A percentile compares a stretch with the other conserved stretches of the same genome.
Conservation (phyloP, 2,888 invertebrate species). For the Andrena haemorrhoa region DNA sequence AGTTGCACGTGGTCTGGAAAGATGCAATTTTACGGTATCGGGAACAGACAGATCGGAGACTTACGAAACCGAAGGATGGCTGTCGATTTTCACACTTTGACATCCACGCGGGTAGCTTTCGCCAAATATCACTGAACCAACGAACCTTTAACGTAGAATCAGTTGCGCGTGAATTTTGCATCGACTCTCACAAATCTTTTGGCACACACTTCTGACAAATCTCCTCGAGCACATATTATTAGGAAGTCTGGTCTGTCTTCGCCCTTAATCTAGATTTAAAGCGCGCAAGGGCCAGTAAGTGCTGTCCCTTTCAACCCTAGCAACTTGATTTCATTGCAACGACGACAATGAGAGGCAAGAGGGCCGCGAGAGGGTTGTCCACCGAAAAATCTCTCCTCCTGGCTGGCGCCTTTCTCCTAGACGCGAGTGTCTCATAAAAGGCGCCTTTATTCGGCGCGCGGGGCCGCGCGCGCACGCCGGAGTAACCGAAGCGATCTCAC, state of each 20-base stretch:
- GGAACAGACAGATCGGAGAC: no score
- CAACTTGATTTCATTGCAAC: conserved; percentile 36
- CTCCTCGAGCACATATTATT: neutral
- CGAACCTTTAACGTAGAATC: no score
- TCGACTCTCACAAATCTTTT: no score
- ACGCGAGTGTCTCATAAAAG: conserved; percentile 46
- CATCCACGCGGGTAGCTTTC: no score
- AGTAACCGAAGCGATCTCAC: conserved; percentile 27
- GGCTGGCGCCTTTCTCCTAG: conserved; percentile 11
- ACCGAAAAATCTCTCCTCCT: conserved; percentile 27
- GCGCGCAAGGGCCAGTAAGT: neutral
- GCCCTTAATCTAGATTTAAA: neutral
- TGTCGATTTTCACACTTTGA: no score
- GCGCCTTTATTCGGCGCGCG: conserved; percentile 57
- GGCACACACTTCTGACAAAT: neutral
- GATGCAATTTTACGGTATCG: conserved; percentile 1
- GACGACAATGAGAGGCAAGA: neutral
- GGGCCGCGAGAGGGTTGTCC: conserved; percentile 17
- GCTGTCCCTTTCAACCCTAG: conserved; percentile 23
- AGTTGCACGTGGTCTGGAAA: conserved; percentile 16
- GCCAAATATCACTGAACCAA: no score
- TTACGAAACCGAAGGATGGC: no score
- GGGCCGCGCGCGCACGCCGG: conserved; percentile 40
- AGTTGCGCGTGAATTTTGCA: no score
- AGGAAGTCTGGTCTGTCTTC: neutral